Percentiles rank a stretch among this genome's conserved stretches.
These are phyloP conservation scores for Danaus plexippus DNA, from an alignment of 1,140 invertebrate species.

Conservation along the genomic window DNA sequence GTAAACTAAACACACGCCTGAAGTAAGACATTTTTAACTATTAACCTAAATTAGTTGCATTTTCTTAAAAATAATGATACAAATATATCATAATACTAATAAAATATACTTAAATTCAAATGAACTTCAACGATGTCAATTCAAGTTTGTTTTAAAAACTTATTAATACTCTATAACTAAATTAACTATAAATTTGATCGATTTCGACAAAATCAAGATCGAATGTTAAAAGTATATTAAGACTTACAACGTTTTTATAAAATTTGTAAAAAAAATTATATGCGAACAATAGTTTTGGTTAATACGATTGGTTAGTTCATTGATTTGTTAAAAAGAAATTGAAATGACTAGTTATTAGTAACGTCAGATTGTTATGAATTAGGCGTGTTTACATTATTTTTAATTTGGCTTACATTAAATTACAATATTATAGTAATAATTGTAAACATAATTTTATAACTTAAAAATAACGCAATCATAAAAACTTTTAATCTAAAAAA, in stretches of 20 bases:
- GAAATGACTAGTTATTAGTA: conserved; percentile 23
- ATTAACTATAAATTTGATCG: too few species aligned
- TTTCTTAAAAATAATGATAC: too few species aligned
- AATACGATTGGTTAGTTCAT: conserved; percentile 45
- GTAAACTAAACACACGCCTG: too few species aligned
- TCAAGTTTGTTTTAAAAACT: too few species aligned
- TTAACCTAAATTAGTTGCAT: too few species aligned
- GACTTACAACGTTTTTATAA: conserved; percentile 64
- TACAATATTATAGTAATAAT: conserved; percentile 11
- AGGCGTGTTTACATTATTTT: conserved; percentile 7
- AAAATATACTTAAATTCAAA: too few species aligned
- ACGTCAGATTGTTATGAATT: conserved; percentile 13
- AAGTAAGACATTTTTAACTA: too few species aligned
- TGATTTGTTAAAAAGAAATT: conserved; percentile 8
- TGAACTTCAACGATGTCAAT: too few species aligned
- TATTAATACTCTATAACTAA: too few species aligned
- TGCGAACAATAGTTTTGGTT: conserved; percentile 63
- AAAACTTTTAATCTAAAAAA: conserved; percentile 7
- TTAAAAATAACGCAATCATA: conserved; percentile 10
- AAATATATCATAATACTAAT: too few species aligned
- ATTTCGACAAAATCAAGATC: too few species aligned
- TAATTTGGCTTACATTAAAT: conserved; percentile 13
- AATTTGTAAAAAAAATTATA: conserved; percentile 50
- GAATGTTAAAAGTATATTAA: not conserved
- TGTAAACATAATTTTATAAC: conserved; percentile 10